phyloP scores from a whole-genome alignment of 2,797 vertebrate species.

The Chelmon rostratus region DNA sequence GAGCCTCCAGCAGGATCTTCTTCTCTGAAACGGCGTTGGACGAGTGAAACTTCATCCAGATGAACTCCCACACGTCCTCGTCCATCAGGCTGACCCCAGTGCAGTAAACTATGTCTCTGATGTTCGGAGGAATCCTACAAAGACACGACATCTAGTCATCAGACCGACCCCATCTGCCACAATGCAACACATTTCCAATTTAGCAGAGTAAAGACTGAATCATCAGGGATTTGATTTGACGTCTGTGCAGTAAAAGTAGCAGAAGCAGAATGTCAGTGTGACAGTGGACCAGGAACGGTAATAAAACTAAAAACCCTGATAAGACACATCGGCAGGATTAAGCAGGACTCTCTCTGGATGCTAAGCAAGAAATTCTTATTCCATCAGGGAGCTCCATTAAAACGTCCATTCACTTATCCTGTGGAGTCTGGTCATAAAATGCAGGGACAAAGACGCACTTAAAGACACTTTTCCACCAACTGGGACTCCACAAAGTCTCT shows the following conservation, averaged over 20 bases:
- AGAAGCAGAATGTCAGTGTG: not conserved
- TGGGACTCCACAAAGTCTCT: constrained; percentile 5
- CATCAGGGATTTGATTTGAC: constrained; percentile 3
- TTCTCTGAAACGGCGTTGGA: constrained; percentile 94
- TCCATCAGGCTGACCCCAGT: constrained; percentile 97
- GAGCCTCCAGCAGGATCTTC: constrained; percentile 97
- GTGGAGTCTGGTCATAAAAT: constrained; percentile 10
- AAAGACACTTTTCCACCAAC: constrained; percentile 5
- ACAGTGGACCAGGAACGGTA: not conserved
- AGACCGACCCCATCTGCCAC: not conserved
- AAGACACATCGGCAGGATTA: constrained; percentile 44
- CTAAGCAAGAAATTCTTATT: constrained; percentile 34
- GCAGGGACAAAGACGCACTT: constrained; percentile 7
- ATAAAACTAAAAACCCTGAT: constrained; percentile 47
- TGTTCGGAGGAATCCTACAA: constrained; percentile 94
- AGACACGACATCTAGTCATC: not conserved
- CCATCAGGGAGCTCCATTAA: constrained; percentile 35
- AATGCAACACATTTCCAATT: not conserved
- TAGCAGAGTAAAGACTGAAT: not conserved
- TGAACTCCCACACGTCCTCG: constrained; percentile 99
- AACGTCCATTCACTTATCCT: not conserved
- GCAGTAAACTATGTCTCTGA: constrained; percentile 98
- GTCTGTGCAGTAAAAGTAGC: constrained; percentile 5
- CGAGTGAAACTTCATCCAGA: constrained; percentile 99
- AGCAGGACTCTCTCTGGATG: constrained; percentile 27